phyloP scores from a whole-genome alignment of 2,888 invertebrate genomes.

The Sphaeridia pumilis region DNA sequence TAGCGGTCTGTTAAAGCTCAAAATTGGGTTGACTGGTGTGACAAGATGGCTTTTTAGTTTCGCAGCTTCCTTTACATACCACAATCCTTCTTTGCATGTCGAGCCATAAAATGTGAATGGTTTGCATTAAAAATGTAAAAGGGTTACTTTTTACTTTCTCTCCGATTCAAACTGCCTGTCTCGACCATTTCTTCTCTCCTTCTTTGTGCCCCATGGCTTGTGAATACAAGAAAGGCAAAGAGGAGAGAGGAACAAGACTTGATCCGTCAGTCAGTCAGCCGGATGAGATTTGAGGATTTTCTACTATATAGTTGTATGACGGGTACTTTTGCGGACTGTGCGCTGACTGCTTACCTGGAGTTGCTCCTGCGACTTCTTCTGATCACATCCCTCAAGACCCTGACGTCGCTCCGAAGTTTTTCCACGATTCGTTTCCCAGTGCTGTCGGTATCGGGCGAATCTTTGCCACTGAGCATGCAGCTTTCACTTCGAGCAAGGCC shows the following conservation, averaged over 20 bases:
- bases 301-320: too few relatives aligned
- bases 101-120: neutral
- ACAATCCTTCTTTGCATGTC: too few relatives aligned
- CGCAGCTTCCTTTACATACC: too few relatives aligned
- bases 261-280: too few relatives aligned
- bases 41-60: too few relatives aligned
- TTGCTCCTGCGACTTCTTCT: constrained; percentile 45
- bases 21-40: too few relatives aligned
- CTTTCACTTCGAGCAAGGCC: constrained; percentile 13
- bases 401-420: constrained; percentile 71
- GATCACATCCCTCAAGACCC: constrained; percentile 52
- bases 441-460: constrained; percentile 34
- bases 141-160: neutral
- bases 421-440: constrained; percentile 65
- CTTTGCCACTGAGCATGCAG: constrained; percentile 19
- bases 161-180: neutral
- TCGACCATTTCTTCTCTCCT: neutral
- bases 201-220: too few relatives aligned
- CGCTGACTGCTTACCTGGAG: constrained; percentile 30
- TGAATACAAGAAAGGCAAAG: too few relatives aligned
- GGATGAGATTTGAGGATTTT: too few relatives aligned
- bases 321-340: neutral
- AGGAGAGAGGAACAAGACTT: too few relatives aligned
- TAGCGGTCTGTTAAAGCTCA: too few relatives aligned
- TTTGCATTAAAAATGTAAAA: neutral